Evolutionary conservation across 2,113 vertebrate genomes (phyloP).

Genomic region (Agelaius tricolor): DNA sequence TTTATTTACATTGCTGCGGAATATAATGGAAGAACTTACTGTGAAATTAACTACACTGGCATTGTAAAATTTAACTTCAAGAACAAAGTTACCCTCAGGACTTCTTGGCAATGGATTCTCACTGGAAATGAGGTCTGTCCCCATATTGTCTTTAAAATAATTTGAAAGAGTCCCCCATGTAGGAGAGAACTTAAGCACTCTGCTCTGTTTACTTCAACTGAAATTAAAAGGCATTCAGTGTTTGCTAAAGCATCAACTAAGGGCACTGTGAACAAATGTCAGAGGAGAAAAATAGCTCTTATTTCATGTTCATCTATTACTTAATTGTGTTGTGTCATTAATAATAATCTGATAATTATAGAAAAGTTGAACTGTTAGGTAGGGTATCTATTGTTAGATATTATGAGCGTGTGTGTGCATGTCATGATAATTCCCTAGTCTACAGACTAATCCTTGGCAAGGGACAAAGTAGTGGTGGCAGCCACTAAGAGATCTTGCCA

Average conservation of each 20-base stretch:
- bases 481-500: background rate
- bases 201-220: background rate
- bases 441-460: background rate
- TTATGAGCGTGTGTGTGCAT: background rate
- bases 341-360: background rate
- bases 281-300: background rate
- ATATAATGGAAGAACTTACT: background rate
- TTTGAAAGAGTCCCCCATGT: accelerated
- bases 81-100: background rate
- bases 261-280: background rate
- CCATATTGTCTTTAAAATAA: background rate
- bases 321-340: background rate
- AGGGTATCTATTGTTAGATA: background rate
- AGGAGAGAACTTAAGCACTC: background rate
- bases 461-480: background rate
- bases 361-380: background rate
- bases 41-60: background rate
- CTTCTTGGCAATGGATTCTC: background rate
- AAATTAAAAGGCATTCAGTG: background rate
- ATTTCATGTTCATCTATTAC: background rate
- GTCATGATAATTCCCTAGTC: background rate
- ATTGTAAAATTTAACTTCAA: background rate
- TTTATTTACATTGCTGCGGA: background rate
- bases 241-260: background rate
- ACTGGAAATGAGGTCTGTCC: background rate